A percentile compares a stretch with the other conserved stretches of the same genome.
Evolutionary conservation across 1,140 invertebrate genomes (phyloP).

Genomic region (Lepidurus apus): DNA sequence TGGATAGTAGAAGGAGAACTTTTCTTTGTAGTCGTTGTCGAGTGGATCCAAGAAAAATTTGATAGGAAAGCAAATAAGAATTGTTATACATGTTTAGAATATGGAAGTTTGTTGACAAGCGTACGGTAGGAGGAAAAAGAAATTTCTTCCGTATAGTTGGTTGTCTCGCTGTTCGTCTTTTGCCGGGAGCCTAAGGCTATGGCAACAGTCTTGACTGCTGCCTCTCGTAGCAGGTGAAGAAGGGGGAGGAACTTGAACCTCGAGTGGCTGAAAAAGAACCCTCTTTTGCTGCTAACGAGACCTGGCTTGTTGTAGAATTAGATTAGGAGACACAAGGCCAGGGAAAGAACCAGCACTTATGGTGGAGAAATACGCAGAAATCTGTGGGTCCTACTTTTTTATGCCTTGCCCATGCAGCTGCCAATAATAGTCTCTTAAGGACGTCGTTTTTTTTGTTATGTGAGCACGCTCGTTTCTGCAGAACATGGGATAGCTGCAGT

Average conservation of each 20-base stretch:
- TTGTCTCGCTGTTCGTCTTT: neutral
- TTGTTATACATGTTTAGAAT: neutral
- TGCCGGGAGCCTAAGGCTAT: neutral
- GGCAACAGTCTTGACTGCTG: conserved; percentile 2
- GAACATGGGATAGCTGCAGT: no score
- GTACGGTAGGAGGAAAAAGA: neutral
- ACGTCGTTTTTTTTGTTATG: no score
- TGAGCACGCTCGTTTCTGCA: no score
- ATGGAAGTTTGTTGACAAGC: neutral
- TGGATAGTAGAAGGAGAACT: no score
- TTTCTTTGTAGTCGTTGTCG: no score
- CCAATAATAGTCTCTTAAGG: neutral
- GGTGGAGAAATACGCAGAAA: neutral
- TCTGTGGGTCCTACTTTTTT: neutral
- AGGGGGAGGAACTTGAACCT: neutral
- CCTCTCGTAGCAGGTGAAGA: neutral
- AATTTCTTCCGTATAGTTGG: neutral
- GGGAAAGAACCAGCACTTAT: neutral
- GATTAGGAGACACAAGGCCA: neutral
- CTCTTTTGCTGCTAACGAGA: neutral
- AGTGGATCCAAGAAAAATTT: no score
- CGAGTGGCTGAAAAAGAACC: conserved; percentile 13
- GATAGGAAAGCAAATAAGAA: conserved; percentile 3
- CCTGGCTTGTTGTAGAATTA: neutral
- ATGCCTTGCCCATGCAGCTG: neutral